Conservation (phyloP, 1,140 invertebrate species). For the Euura saliciscinereae region DNA sequence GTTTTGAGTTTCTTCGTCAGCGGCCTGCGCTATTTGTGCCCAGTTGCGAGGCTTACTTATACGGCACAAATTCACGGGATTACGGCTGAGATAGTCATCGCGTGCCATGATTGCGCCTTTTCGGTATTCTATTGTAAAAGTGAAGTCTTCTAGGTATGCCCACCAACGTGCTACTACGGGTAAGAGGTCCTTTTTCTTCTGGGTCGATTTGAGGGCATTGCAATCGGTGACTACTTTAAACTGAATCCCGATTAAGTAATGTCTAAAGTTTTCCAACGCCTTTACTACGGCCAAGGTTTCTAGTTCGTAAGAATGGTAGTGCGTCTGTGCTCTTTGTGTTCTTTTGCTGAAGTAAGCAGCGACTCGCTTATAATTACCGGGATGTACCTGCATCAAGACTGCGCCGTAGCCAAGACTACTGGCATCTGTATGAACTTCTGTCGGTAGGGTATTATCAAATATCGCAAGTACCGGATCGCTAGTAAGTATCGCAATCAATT, state of each 20-base stretch:
- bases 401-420: not conserved
- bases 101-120: not conserved
- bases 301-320: constrained; percentile 46
- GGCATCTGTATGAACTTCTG: constrained; percentile 14
- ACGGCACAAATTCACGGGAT: not conserved
- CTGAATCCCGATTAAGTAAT: constrained; percentile 38
- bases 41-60: constrained; percentile 1
- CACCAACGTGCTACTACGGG: constrained; percentile 25
- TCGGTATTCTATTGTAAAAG: not conserved
- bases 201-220: constrained; percentile 35
- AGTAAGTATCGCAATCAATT: constrained; percentile 7
- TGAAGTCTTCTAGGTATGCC: constrained; percentile 4
- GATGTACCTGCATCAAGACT: constrained; percentile 10
- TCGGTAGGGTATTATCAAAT: not conserved
- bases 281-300: constrained; percentile 39
- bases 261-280: constrained; percentile 27
- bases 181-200: constrained; percentile 36
- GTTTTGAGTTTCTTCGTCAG: not conserved
- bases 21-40: not conserved
- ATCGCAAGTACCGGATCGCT: constrained; percentile 15
- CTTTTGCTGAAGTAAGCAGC: constrained; percentile 38
- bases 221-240: constrained; percentile 50
- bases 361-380: constrained; percentile 21
- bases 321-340: constrained; percentile 29
- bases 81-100: not conserved